Evolutionary conservation across 2,888 invertebrate genomes (phyloP).

Genomic region (Amiota mariae): DNA sequence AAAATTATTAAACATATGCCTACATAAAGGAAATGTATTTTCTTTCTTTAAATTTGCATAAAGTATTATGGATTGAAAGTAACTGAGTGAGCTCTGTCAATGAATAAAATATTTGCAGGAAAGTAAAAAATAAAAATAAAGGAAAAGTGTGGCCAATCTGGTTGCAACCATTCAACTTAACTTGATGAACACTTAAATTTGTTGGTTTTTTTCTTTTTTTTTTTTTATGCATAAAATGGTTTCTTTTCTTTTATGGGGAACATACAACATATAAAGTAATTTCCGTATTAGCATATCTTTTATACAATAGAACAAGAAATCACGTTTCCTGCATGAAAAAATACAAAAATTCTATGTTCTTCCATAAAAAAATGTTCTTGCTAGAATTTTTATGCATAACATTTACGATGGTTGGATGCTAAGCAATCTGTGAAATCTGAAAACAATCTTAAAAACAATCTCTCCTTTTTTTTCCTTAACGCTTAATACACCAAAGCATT

Average conservation of each 20-base stretch:
- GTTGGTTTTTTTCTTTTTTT: too few species aligned
- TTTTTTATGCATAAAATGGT: not conserved
- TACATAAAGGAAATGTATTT: too few species aligned
- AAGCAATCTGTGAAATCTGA: constrained; percentile 21
- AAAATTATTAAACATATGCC: too few species aligned
- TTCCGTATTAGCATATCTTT: constrained; percentile 28
- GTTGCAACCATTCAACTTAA: not conserved
- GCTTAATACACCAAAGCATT: not conserved
- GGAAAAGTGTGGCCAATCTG: not conserved
- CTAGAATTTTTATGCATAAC: constrained; percentile 3
- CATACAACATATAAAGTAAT: constrained; percentile 16
- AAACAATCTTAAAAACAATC: constrained; percentile 23
- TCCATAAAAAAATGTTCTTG: too few species aligned
- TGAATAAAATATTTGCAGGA: too few species aligned
- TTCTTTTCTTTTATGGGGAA: not conserved
- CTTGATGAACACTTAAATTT: constrained; percentile 21
- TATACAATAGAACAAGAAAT: constrained; percentile 27
- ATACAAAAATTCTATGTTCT: not conserved
- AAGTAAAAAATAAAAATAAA: too few species aligned
- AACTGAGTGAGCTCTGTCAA: too few species aligned
- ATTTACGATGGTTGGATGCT: not conserved
- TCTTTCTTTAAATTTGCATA: too few species aligned
- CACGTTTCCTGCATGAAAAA: constrained; percentile 20
- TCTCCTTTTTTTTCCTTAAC: not conserved
- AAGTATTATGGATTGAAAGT: too few species aligned